Evolutionary conservation across 1,140 invertebrate genomes (phyloP).

Genomic region (Polypedilum vanderplanki): DNA sequence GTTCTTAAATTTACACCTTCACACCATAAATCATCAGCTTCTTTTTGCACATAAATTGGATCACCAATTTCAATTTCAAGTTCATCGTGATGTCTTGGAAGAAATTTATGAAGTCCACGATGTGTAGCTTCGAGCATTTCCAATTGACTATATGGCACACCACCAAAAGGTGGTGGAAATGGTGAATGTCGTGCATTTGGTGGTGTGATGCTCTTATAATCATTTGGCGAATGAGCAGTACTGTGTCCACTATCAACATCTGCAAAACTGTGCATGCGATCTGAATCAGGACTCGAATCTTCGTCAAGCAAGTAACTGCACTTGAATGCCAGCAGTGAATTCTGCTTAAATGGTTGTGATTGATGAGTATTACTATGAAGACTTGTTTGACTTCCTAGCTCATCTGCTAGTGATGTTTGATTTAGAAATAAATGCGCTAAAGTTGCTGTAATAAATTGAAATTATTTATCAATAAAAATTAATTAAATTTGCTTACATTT

Average conservation of each 20-base stretch:
- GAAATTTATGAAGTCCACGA: slow-evolving; percentile 88
- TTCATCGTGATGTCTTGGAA: slow-evolving; percentile 90
- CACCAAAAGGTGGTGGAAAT: slow-evolving; percentile 51
- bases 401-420: slow-evolving; percentile 62
- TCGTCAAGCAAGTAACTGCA: slow-evolving; percentile 68
- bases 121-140: slow-evolving; percentile 92
- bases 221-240: slow-evolving; percentile 77
- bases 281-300: slow-evolving; percentile 77
- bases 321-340: slow-evolving; percentile 67
- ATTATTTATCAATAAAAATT: background rate
- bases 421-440: slow-evolving; percentile 47
- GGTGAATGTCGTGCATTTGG: slow-evolving; percentile 48
- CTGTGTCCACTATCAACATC: slow-evolving; percentile 82
- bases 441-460: slow-evolving; percentile 34
- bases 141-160: slow-evolving; percentile 68
- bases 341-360: slow-evolving; percentile 33
- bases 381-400: slow-evolving; percentile 47
- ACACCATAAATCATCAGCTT: slow-evolving; percentile 95
- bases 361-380: slow-evolving; percentile 42
- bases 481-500: slow-evolving; percentile 59
- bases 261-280: slow-evolving; percentile 62
- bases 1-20: slow-evolving; percentile 94
- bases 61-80: slow-evolving; percentile 96
- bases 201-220: slow-evolving; percentile 78
- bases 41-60: slow-evolving; percentile 92